These are phyloP conservation scores for Rhyacophila evoluta DNA, from an alignment of 2,888 invertebrate species.

Conservation along the genomic window DNA sequence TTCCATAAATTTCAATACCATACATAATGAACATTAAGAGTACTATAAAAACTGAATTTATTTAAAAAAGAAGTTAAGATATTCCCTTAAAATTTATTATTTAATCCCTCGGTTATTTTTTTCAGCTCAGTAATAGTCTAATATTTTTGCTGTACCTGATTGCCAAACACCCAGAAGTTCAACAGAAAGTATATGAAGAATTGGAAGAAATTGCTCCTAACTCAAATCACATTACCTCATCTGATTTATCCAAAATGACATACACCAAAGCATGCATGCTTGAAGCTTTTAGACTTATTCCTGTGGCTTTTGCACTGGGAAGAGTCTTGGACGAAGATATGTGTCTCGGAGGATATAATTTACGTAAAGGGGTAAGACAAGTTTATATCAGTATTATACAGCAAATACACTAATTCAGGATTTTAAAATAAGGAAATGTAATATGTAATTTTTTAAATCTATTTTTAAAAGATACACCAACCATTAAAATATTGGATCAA, in stretches of 20 bases:
- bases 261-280: slow-evolving; percentile 83
- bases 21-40: too few species aligned
- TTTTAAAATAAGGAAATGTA: too few species aligned
- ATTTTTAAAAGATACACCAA: too few species aligned
- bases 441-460: too few species aligned
- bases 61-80: too few species aligned
- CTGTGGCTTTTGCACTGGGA: slow-evolving; percentile 84
- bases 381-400: too few species aligned
- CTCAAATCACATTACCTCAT: slow-evolving; percentile 70
- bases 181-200: slow-evolving; percentile 76
- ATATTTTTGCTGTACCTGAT: slow-evolving; percentile 82
- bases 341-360: slow-evolving; percentile 75
- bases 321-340: slow-evolving; percentile 80
- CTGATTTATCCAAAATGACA: slow-evolving; percentile 75
- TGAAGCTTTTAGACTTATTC: slow-evolving; percentile 80
- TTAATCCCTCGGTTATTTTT: too few species aligned
- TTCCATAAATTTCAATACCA: too few species aligned
- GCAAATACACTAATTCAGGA: too few species aligned
- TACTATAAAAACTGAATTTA: too few species aligned
- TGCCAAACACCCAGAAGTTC: slow-evolving; percentile 76
- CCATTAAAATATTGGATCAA: too few species aligned
- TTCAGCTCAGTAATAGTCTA: slow-evolving; percentile 82
- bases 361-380: slow-evolving; percentile 77
- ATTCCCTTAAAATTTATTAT: too few species aligned
- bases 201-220: slow-evolving; percentile 68